Evolutionary conservation across 2,797 vertebrate species (phyloP).

Genomic region (Muscicapa comitata): DNA sequence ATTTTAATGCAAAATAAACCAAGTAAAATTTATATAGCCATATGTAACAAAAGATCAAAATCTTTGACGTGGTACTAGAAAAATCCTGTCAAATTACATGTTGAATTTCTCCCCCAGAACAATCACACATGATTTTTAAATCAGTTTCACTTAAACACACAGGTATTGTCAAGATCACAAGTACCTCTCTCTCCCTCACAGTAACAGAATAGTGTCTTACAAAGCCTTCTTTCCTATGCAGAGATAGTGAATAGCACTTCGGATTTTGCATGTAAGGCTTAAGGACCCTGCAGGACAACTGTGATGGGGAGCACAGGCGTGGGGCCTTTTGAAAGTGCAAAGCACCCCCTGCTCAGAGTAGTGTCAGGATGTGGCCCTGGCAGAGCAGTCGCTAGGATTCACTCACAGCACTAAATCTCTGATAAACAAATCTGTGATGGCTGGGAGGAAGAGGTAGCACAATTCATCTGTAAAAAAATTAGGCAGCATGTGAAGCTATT

Average conservation of each 20-base stretch:
- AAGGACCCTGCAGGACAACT: neutral
- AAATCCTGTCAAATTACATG: conserved; percentile 51
- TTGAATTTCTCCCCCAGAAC: conserved; percentile 49
- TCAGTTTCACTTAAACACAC: conserved; percentile 62
- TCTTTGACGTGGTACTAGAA: conserved; percentile 63
- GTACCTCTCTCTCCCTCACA: conserved; percentile 38
- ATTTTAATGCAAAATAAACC: conserved; percentile 81
- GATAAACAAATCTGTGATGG: conserved; percentile 26
- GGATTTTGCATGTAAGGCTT: neutral
- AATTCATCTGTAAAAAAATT: conserved; percentile 49
- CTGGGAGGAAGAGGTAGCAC: conserved; percentile 58
- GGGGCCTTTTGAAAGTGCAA: neutral
- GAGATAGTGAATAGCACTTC: conserved; percentile 25
- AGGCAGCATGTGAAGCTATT: conserved; percentile 59
- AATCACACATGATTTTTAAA: conserved; percentile 47
- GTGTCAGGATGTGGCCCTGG: neutral
- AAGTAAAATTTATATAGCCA: conserved; percentile 73
- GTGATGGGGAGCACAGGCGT: neutral
- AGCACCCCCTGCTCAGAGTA: neutral
- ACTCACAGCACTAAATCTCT: neutral
- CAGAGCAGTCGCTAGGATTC: conserved; percentile 26
- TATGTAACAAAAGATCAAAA: conserved; percentile 73
- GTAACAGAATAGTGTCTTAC: conserved; percentile 30
- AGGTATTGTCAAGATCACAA: conserved; percentile 56
- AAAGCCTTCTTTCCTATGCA: conserved; percentile 47